Evolutionary conservation across 92 coral and sea anemone species (phyloP), one percentile per base, ranked within the genome.

Genomic region (Phenganax subtilis): DNA sequence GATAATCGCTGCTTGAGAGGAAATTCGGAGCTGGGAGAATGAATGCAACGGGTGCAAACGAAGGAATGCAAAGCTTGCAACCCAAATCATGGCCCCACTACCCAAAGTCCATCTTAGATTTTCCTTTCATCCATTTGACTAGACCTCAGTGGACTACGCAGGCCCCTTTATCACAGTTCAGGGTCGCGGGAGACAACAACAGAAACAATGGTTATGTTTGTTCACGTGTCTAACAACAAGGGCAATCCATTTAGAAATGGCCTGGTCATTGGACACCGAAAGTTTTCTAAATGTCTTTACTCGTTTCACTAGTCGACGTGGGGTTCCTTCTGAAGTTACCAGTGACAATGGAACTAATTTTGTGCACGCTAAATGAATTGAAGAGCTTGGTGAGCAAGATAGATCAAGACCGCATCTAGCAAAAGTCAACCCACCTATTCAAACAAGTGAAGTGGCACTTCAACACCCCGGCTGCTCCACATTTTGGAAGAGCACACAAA

Each of bases 11-110:
- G 47, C 47, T 5, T 1, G 47, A 5, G 47, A 37, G 54, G 88
- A 87, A 81, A 86, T 86, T 65, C 83, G 85, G 57, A 84, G 85
- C 6, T 86, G 87, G 87, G 80, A 82, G 17, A 54, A 75, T 14
- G 89, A 82, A 27, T 86, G 86, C 57, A 77, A 83, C 51, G 71
- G 77, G 12, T 86, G 81, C 71, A 76, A 76, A 44, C 58, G 54
- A 25, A 76, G n/a, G 51, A 57, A 20, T 20, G 25, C 81, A 55
- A 57, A 76, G 71, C 81, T 76, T 11, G 81, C 54, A 16, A 57
- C 37, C 55, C 81, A 76, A 76, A 27, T 76, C 44, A 25, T 76
- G 81, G 81, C 57, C 6, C 81, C 54, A 56, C 81, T 75, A 0
- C 80, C 80, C 15, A 56, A 75, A 27, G 80, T 54, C 17, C 80